Conservation (phyloP, 2,888 invertebrate genomes). For the Stegophylla sp. region DNA sequence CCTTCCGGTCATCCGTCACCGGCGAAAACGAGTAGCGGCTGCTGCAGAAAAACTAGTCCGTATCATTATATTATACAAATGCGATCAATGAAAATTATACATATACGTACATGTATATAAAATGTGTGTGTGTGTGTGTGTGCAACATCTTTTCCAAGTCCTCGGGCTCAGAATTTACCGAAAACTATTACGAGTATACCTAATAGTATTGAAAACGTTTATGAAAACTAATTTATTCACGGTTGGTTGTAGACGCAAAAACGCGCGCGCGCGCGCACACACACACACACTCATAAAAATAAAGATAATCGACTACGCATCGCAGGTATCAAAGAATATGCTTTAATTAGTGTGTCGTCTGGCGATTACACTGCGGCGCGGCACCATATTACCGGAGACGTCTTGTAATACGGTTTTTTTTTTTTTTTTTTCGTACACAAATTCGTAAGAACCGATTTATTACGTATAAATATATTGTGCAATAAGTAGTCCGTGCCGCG, state of each 20-base stretch:
- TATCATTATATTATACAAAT: neutral
- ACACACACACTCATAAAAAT: neutral
- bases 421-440: too few species aligned
- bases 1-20: neutral
- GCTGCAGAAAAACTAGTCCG: slow-evolving; percentile 15
- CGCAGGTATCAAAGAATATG: slow-evolving; percentile 21
- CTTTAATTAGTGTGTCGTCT: slow-evolving; percentile 28
- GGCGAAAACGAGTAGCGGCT: slow-evolving; percentile 12
- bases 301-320: neutral
- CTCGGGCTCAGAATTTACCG: neutral
- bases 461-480: too few species aligned
- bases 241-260: neutral
- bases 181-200: neutral
- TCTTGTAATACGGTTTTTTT: too few species aligned
- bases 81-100: slow-evolving; percentile 18
- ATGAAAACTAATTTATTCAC: slow-evolving; percentile 37
- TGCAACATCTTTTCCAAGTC: neutral
- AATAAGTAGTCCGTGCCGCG: neutral
- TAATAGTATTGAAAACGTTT: slow-evolving; percentile 16
- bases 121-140: neutral
- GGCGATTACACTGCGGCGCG: neutral
- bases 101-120: neutral
- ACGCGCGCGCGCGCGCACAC: too few species aligned
- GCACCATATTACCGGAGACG: neutral
- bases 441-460: too few species aligned